Evolutionary conservation across 2,888 invertebrate genomes (phyloP).

Genomic region (Brenthis ino): DNA sequence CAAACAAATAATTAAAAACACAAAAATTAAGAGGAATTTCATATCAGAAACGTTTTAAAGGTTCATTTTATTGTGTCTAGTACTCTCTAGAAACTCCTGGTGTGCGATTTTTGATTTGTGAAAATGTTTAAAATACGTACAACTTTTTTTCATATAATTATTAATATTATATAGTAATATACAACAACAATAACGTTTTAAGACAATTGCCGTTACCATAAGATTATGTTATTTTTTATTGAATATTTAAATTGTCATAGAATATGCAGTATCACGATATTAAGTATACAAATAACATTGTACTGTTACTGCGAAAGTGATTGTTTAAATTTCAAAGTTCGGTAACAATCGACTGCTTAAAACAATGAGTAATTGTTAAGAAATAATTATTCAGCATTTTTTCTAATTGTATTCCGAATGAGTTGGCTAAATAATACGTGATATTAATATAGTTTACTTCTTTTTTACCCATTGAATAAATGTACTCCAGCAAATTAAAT

Average conservation of each 20-base stretch:
- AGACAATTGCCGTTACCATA: too few relatives aligned
- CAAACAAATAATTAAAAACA: too few relatives aligned
- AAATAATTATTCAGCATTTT: slow-evolving; percentile 30
- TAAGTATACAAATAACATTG: slow-evolving; percentile 16
- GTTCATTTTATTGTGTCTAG: too few relatives aligned
- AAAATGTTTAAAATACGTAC: too few relatives aligned
- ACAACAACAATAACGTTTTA: too few relatives aligned
- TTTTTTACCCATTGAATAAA: not conserved
- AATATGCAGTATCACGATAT: slow-evolving; percentile 2
- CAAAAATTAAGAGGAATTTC: too few relatives aligned
- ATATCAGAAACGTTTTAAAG: too few relatives aligned
- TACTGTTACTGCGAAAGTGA: slow-evolving; percentile 18
- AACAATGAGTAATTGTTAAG: slow-evolving; percentile 36
- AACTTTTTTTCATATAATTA: too few relatives aligned
- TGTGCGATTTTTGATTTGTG: too few relatives aligned
- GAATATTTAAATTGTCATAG: not conserved
- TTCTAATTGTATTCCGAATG: slow-evolving; percentile 8
- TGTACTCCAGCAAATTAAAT: not conserved
- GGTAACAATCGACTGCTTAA: slow-evolving; percentile 26
- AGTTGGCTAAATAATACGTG: slow-evolving; percentile 16
- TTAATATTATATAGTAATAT: too few relatives aligned
- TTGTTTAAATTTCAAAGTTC: slow-evolving; percentile 27
- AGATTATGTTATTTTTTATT: not conserved
- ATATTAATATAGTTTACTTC: not conserved
- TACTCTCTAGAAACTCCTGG: too few relatives aligned